phyloP scores from a whole-genome alignment of 2,113 vertebrate species.

The Diadophis punctatus region DNA sequence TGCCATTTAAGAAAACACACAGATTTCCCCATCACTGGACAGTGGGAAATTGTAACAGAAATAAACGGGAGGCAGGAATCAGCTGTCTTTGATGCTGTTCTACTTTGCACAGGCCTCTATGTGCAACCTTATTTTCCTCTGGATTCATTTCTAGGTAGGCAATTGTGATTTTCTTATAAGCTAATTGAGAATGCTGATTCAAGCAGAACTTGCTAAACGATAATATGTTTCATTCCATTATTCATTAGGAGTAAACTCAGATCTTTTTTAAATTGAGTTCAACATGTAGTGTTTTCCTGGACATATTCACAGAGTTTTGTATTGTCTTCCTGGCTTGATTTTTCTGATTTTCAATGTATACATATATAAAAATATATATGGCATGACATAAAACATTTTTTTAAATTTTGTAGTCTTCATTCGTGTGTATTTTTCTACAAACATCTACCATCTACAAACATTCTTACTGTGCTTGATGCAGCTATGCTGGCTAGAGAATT shows the following conservation, averaged over 20 bases:
- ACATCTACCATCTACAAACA: too few species aligned
- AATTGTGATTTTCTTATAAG: neutral
- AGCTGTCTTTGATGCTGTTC: constrained; percentile 71
- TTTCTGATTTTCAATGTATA: neutral
- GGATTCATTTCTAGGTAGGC: constrained; percentile 72
- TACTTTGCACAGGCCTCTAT: constrained; percentile 74
- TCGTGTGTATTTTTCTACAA: too few species aligned
- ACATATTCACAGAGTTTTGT: neutral
- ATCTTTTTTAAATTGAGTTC: neutral
- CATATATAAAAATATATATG: too few species aligned
- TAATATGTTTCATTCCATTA: neutral
- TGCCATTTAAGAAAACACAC: constrained; percentile 58
- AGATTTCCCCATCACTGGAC: constrained; percentile 68
- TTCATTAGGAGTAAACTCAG: neutral
- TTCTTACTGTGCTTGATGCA: too few species aligned
- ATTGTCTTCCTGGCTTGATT: neutral
- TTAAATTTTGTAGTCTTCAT: too few species aligned
- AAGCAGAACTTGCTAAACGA: neutral
- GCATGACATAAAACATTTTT: too few species aligned
- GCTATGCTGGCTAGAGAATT: too few species aligned
- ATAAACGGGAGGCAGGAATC: constrained; percentile 58
- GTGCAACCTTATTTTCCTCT: constrained; percentile 64
- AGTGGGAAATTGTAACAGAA: constrained; percentile 72
- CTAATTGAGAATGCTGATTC: neutral
- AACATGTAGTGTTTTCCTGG: neutral